These are phyloP conservation scores for Campylomormyrus tamandua DNA, from an alignment of 2,113 vertebrate genomes.

Conservation along the genomic window DNA sequence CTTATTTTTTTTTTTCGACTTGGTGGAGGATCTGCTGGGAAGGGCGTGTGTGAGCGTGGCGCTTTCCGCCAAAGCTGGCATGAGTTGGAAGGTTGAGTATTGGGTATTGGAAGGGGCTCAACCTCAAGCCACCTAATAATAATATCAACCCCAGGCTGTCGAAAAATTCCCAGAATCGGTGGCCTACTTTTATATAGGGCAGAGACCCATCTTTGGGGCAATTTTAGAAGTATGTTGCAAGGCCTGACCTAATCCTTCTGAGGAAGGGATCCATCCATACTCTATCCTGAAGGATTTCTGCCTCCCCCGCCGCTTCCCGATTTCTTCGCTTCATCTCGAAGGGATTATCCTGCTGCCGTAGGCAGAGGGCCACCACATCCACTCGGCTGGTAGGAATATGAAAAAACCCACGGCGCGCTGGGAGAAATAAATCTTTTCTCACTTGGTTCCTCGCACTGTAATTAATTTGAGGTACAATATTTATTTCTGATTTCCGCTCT, in stretches of 20 bases:
- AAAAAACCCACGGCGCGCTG: slow-evolving; percentile 41
- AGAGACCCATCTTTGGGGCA: slow-evolving; percentile 35
- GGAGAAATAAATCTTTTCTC: slow-evolving; percentile 40
- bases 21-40: not conserved
- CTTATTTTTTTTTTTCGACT: not conserved
- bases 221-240: slow-evolving; percentile 47
- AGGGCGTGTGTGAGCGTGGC: not conserved
- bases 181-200: slow-evolving; percentile 32
- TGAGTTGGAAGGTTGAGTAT: slow-evolving; percentile 16
- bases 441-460: slow-evolving; percentile 10
- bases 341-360: slow-evolving; percentile 41
- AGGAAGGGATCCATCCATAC: slow-evolving; percentile 35
- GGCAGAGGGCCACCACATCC: slow-evolving; percentile 39
- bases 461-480: not conserved
- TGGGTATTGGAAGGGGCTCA: slow-evolving; percentile 25
- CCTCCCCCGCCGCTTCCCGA: slow-evolving; percentile 39
- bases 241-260: slow-evolving; percentile 37
- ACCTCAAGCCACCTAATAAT: slow-evolving; percentile 23
- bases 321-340: slow-evolving; percentile 45
- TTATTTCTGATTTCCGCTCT: slow-evolving; percentile 23
- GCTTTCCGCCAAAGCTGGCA: not conserved
- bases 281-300: slow-evolving; percentile 47
- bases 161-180: slow-evolving; percentile 18
- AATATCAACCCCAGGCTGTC: slow-evolving; percentile 9
- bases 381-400: slow-evolving; percentile 43